Base-by-base conservation (phyloP, 2,888 invertebrate species). In the Charanyca ferruginea region DNA sequence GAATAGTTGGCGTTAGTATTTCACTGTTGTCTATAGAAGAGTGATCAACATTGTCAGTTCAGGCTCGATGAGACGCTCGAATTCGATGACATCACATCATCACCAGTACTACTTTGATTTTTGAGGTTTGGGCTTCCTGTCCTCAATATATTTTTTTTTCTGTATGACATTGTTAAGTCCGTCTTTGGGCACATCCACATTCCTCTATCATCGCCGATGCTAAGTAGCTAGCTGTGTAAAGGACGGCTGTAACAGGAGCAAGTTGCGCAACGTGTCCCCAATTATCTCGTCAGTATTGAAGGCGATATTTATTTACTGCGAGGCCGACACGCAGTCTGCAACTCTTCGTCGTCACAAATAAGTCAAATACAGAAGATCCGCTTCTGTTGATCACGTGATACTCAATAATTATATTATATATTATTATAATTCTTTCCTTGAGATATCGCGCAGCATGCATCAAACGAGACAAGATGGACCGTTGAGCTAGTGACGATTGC, bases 291-390 rank as follows among this genome's bases (percentile, higher is more conserved):
- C 71, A 57, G 76, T 49, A 76, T 57, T 70, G 73, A 60, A 64
- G 64, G 49, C 59, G 55, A 72, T 72, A 63, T 68, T 55, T 77
- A 78, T 76, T 72, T 59, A 61, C 73, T 64, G 52, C 73, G 66
- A 65, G 66, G 73, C 73, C 73, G 78, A 72, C 73, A 73, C 77
- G 77, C 80, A 77, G 77, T 68, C 77, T 80, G 73, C 54, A 42
- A 61, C n/a, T 72, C 58, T 68, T 63, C 65, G 45, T 25, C 22
- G 63, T 28, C 71, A 73, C 47, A 9, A 11, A 0, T 4, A 4
- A 55, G 18, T n/a, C 9, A n/a, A 7, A 4, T 22, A 16, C 71
- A 70, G 77, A 76, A 77, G 48, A 9, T n/a, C n/a, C 44, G 53
- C 25, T 35, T 16, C 20, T 53, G n/a, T 13, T 7, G 13, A 20